Base-by-base conservation (phyloP, 2,888 invertebrate species). In the Xylocampa areola region DNA sequence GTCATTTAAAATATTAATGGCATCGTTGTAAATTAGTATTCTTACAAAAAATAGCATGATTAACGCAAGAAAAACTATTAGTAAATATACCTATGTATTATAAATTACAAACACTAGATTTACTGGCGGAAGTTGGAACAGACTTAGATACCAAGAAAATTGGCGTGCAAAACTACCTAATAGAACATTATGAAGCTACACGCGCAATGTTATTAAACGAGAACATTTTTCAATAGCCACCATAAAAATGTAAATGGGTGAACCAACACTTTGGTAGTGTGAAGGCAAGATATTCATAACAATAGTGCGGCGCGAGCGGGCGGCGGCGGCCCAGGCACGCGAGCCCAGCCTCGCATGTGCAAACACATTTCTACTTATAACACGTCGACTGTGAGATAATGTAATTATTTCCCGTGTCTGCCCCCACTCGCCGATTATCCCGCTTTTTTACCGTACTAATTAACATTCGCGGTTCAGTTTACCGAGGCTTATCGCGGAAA, bases 371-470 rank as follows among this genome's bases (percentile, higher is more conserved):
- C 74, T 76, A 79, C 75, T 77, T 75, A 74, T 64, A 79, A 77
- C 77, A 79, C 82, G 80, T 77, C 80, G 65, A 70, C 73, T 79
- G 81, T 76, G 79, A 85, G 84, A 88, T 89, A 88, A 88, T 86
- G 84, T 85, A 83, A 89, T 88, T 88, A 87, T 86, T 78, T 76
- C 62, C 72, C 79, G 67, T 78, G 79, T 82, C 77, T 67, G 61
- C 47, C 44, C 37, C 30, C 39, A 43, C 50, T 69, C 52, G 58
- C 68, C 73, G 78, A 80, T 81, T 79, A 80, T 73, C 60, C 69
- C 63, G 68, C 65, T 52, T 76, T 81, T 82, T 81, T 75, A 75
- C 68, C 68, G 44, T 58, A 62, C 71, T 77, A 77, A 82, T 82
- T 81, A 79, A 77, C 73, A 79, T 75, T 70, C 61, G 63, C 40